Evolutionary conservation across 2,797 vertebrate species (phyloP).

Genomic region (Gallirallus australis): DNA sequence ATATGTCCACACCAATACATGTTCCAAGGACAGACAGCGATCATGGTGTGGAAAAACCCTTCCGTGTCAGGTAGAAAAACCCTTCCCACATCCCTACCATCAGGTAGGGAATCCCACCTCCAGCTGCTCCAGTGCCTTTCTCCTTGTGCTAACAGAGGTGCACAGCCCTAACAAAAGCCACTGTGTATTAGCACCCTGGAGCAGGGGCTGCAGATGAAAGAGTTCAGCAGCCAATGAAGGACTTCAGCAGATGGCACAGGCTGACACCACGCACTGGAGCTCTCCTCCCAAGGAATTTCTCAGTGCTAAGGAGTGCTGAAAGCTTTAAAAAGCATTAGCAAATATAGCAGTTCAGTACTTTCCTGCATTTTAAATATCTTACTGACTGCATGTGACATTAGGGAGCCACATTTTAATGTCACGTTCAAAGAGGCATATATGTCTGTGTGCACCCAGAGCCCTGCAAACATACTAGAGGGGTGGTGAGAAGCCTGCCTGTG

Average conservation of each 20-base stretch:
- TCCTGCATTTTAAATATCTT: neutral
- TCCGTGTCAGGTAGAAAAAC: neutral
- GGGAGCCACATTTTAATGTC: neutral
- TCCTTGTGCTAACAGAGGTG: neutral
- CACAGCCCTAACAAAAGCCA: neutral
- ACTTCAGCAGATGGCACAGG: neutral
- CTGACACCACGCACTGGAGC: neutral
- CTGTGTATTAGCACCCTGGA: neutral
- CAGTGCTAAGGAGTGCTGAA: neutral
- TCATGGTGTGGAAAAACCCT: neutral
- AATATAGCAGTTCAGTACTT: neutral
- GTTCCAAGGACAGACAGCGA: fast-evolving
- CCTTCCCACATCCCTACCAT: too few relatives aligned
- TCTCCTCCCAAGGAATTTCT: neutral
- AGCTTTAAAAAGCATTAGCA: neutral
- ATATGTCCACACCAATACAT: fast-evolving
- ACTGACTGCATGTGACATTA: neutral
- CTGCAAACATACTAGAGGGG: neutral
- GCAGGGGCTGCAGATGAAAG: neutral
- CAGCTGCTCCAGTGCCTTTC: neutral
- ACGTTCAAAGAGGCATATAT: neutral
- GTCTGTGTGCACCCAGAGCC: fast-evolving
- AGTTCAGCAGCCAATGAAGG: neutral
- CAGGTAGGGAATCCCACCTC: neutral
- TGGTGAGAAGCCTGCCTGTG: neutral